A percentile compares a stretch with the other conserved stretches of the same genome.
phyloP scores from a whole-genome alignment of 2,797 vertebrate species.

The Ceyx erithaca region DNA sequence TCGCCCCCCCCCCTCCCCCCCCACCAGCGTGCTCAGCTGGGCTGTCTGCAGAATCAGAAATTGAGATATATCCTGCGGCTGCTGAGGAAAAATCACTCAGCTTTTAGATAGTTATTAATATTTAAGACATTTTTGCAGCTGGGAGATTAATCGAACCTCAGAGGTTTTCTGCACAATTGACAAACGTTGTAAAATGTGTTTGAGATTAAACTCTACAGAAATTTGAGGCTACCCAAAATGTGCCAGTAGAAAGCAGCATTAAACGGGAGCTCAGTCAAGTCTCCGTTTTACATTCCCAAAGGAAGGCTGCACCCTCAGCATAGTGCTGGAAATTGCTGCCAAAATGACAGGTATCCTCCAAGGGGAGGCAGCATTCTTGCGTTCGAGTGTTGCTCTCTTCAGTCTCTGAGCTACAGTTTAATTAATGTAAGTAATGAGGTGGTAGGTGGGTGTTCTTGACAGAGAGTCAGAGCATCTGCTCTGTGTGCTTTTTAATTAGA shows the following conservation, averaged over 20 bases:
- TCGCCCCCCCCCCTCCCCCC: no score
- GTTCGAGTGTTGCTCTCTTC: accelerated
- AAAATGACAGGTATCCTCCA: not conserved
- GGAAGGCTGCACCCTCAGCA: not conserved
- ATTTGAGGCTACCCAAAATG: not conserved
- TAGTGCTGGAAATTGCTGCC: not conserved
- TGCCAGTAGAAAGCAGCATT: not conserved
- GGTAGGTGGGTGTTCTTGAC: not conserved
- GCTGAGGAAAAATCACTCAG: not conserved
- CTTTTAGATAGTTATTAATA: not conserved
- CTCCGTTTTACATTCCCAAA: not conserved
- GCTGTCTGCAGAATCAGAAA: not conserved
- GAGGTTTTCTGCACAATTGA: not conserved
- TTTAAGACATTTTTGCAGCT: not conserved
- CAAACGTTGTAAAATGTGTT: not conserved
- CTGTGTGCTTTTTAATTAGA: not conserved
- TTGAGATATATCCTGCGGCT: not conserved
- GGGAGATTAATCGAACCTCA: not conserved
- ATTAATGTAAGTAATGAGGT: not conserved
- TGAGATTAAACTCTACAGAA: not conserved
- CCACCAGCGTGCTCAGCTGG: not conserved
- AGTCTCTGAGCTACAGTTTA: not conserved
- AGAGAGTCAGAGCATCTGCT: not conserved
- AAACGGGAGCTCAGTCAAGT: accelerated
- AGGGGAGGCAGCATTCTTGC: not conserved